A percentile compares a stretch with the other conserved stretches of the same genome.
phyloP scores from a whole-genome alignment of 2,888 invertebrate species.

The Pasiphila rectangulata region DNA sequence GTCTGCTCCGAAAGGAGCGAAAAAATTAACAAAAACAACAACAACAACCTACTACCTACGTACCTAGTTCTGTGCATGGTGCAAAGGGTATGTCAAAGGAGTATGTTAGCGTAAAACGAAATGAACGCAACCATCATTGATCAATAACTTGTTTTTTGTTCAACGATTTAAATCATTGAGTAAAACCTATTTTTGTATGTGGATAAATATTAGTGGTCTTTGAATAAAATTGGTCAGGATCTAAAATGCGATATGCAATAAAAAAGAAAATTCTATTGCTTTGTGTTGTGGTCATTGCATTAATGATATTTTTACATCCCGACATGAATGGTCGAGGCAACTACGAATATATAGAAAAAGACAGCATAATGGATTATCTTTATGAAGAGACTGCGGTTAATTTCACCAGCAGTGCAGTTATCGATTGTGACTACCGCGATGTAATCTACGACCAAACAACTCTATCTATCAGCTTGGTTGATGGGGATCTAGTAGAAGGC shows the following conservation, averaged over 20 bases:
- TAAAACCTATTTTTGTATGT: too few species aligned
- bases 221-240: slow-evolving; percentile 5
- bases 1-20: too few species aligned
- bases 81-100: too few species aligned
- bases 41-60: too few species aligned
- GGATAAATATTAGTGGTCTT: too few species aligned
- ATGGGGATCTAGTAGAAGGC: slow-evolving; percentile 60
- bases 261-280: slow-evolving; percentile 59
- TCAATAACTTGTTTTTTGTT: too few species aligned
- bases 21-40: too few species aligned
- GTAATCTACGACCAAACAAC: slow-evolving; percentile 58
- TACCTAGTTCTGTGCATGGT: too few species aligned
- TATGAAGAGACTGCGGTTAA: slow-evolving; percentile 64
- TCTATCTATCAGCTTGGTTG: slow-evolving; percentile 52
- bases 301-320: slow-evolving; percentile 60
- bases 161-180: too few species aligned
- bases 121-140: too few species aligned
- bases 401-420: slow-evolving; percentile 60
- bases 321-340: slow-evolving; percentile 49
- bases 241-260: slow-evolving; percentile 52
- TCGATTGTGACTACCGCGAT: slow-evolving; percentile 63
- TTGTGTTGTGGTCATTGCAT: slow-evolving; percentile 41
- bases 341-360: slow-evolving; percentile 71
- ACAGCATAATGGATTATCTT: slow-evolving; percentile 64
- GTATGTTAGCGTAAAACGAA: too few species aligned